phyloP scores from a whole-genome alignment of 2,113 vertebrate species.

The Rhabdomys dilectus region DNA sequence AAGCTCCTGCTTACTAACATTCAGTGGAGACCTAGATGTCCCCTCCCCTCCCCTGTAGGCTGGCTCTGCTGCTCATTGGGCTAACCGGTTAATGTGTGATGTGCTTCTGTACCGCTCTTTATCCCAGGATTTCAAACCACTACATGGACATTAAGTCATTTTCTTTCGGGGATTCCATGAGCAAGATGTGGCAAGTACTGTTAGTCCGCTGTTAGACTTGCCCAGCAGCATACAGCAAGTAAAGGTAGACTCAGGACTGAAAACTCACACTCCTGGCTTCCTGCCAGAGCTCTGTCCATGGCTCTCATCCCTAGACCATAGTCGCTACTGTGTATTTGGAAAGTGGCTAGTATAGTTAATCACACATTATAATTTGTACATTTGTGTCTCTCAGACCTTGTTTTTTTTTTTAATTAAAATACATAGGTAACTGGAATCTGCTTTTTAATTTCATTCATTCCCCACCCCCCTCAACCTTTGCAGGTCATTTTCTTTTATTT shows the following conservation, averaged over 20 bases:
- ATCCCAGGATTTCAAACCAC: constrained; percentile 77
- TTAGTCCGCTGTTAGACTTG: constrained; percentile 71
- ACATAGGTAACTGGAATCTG: constrained; percentile 60
- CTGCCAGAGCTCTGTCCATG: constrained; percentile 69
- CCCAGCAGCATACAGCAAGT: constrained; percentile 60
- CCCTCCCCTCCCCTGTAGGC: neutral
- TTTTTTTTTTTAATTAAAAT: constrained; percentile 61
- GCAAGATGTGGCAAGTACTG: constrained; percentile 76
- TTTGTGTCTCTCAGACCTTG: constrained; percentile 62
- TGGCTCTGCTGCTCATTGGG: constrained; percentile 57
- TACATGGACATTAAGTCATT: constrained; percentile 78
- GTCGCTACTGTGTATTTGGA: constrained; percentile 71
- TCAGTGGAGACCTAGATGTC: constrained; percentile 1
- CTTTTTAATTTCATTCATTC: constrained; percentile 65
- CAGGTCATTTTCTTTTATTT: constrained; percentile 96
- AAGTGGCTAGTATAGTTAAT: constrained; percentile 73
- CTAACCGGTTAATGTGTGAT: constrained; percentile 70
- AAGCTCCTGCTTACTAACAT: neutral
- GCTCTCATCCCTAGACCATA: constrained; percentile 58
- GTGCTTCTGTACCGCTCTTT: constrained; percentile 78
- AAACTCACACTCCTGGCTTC: constrained; percentile 56
- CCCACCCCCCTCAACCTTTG: constrained; percentile 79
- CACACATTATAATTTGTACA: constrained; percentile 61
- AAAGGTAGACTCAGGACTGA: constrained; percentile 74
- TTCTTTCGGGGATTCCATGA: constrained; percentile 75